These are phyloP conservation scores for Hirtodrosophila trivittata DNA, from an alignment of 2,888 invertebrate species.

Conservation along the genomic window DNA sequence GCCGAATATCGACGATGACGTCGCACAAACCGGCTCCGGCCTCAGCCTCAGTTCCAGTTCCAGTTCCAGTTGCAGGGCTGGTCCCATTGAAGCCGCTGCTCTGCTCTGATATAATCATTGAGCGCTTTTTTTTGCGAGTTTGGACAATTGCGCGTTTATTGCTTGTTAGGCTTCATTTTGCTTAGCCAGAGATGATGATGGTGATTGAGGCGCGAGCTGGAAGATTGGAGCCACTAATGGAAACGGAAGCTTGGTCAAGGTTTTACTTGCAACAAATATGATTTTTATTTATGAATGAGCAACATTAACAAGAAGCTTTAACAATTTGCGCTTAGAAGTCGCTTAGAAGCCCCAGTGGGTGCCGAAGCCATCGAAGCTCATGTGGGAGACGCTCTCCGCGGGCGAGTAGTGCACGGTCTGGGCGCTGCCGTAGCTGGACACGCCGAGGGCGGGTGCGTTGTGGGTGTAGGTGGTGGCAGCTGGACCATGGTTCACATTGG, in stretches of 20 bases:
- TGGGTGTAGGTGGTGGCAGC: constrained; percentile 80
- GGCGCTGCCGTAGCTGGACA: constrained; percentile 81
- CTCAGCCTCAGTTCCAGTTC: constrained; percentile 1
- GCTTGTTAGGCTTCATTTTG: constrained; percentile 51
- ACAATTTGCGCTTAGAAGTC: constrained; percentile 15
- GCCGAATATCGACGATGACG: constrained; percentile 45
- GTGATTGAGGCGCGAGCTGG: background rate
- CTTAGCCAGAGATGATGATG: constrained; percentile 32
- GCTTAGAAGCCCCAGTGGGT: constrained; percentile 88
- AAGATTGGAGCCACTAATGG: background rate
- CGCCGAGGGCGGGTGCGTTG: constrained; percentile 81
- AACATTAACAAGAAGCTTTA: constrained; percentile 59
- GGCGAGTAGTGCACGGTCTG: constrained; percentile 84
- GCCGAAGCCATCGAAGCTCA: constrained; percentile 87
- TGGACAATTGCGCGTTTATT: constrained; percentile 53
- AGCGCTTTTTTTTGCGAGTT: too few relatives aligned
- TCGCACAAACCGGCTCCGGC: constrained; percentile 57
- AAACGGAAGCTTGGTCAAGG: constrained; percentile 40
- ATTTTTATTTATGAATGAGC: constrained; percentile 43
- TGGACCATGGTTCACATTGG: constrained; percentile 70
- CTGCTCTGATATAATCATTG: constrained; percentile 42
- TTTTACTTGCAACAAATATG: constrained; percentile 48
- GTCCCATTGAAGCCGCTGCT: constrained; percentile 13
- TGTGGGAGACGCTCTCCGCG: constrained; percentile 87
- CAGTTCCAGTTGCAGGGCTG: background rate